A percentile compares a stretch with the other conserved stretches of the same genome.
Evolutionary conservation across 2,888 invertebrate species (phyloP).

Genomic region (Synanthedon andrenaeformis): DNA sequence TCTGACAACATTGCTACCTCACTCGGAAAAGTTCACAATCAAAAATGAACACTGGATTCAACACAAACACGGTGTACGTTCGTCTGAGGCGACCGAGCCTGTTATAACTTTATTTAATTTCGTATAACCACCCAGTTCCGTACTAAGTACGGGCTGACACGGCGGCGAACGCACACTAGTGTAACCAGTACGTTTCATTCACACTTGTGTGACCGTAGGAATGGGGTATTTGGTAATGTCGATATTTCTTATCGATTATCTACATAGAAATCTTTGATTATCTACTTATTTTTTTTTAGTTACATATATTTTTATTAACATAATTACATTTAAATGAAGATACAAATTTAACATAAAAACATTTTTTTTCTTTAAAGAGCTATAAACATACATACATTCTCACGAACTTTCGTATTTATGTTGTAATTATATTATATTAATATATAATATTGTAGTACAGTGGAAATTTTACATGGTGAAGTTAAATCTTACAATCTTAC

Average conservation of each 20-base stretch:
- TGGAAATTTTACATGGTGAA: too few relatives aligned
- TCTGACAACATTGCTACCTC: conserved; percentile 12
- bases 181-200: conserved; percentile 47
- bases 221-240: conserved; percentile 21
- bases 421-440: too few relatives aligned
- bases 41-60: background rate
- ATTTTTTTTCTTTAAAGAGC: too few relatives aligned
- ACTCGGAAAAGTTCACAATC: background rate
- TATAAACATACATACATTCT: too few relatives aligned
- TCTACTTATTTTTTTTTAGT: too few relatives aligned
- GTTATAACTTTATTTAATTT: conserved; percentile 27
- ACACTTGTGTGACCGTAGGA: conserved; percentile 39
- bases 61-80: background rate
- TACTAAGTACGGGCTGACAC: conserved; percentile 64
- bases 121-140: conserved; percentile 27
- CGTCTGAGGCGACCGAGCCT: conserved; percentile 3
- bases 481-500: too few relatives aligned
- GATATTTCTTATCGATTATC: conserved; percentile 8
- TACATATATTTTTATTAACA: too few relatives aligned
- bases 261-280: too few relatives aligned
- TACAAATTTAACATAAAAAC: too few relatives aligned
- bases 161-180: conserved; percentile 41
- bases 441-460: too few relatives aligned
- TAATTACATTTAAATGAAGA: too few relatives aligned
- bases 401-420: too few relatives aligned